Base-by-base conservation (phyloP, 2,113 vertebrate genomes). In the Catharus bicknelli region DNA sequence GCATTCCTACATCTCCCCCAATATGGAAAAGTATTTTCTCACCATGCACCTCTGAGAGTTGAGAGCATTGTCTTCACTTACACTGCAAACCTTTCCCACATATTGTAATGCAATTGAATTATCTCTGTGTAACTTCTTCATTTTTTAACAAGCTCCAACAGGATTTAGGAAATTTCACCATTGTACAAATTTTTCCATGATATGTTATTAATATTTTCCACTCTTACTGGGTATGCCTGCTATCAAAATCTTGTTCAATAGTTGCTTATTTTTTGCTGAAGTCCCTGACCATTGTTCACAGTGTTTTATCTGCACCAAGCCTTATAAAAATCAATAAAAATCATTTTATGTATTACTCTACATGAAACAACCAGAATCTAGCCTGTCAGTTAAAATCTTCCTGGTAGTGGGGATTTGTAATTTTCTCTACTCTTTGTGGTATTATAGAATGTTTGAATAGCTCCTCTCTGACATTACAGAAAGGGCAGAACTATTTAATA, bases 1-100 rank as follows among this genome's bases (percentile, higher is more conserved):
- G 7, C 25, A 34, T 70, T 79, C 12, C 23, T 75, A 4, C 5
- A 17, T 40, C 8, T 77, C 66, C 43, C 75, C 7, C 8, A 36
- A 26, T 36, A 54, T 42, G 10, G 18, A 77, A 75, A 70, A 7
- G 4, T 54, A 2, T 29, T 73, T 36, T 83, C 13, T 48, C 50
- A 68, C 18, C 22, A 13, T 15, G 58, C 2, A 79, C 3, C 14
- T 86, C 27, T 2, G 1, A 0, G 0, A 77, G 19, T 14, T 58
- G 50, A 51, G 5, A 89, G 2, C 7, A 13, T 34, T 50, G 22
- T 16, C 22, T 16, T 70, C 34, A 48, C 6, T 53, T 69, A 20
- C 10, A 9, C 17, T 42, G 30, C 8, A 62, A 59, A 51, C 6
- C 4, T 5, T 59, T 36, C 19, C 43, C 21, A 58, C 4, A 13